Conservation (phyloP, 2,888 invertebrate species). For the Bugula neritina region DNA sequence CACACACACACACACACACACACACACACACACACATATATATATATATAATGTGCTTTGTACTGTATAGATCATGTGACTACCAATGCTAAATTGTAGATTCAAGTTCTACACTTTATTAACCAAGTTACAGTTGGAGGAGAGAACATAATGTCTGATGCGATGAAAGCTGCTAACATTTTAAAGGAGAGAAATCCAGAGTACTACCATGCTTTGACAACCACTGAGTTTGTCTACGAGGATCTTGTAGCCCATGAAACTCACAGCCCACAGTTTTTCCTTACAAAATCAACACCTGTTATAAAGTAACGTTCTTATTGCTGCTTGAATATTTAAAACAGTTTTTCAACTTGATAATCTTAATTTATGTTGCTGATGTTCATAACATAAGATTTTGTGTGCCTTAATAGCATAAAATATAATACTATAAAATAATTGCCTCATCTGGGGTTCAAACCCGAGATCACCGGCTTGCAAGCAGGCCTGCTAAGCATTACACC, state of each 20-base stretch:
- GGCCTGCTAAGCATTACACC: too few relatives aligned
- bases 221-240: neutral
- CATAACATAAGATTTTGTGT: too few relatives aligned
- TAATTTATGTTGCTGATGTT: too few relatives aligned
- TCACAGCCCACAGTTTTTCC: neutral
- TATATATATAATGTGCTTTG: neutral
- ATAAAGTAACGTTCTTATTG: too few relatives aligned
- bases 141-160: neutral
- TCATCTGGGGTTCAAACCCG: too few relatives aligned
- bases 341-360: too few relatives aligned
- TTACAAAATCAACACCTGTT: neutral
- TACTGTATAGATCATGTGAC: too few relatives aligned
- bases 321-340: too few relatives aligned
- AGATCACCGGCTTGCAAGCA: too few relatives aligned
- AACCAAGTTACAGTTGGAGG: neutral
- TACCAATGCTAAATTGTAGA: neutral
- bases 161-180: neutral
- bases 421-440: too few relatives aligned
- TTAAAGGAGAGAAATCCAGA: conserved; percentile 10
- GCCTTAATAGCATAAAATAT: too few relatives aligned
- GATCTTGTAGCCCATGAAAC: neutral
- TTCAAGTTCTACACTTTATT: neutral
- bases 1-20: conserved; percentile 8
- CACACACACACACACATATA: neutral
- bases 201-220: neutral